These are phyloP conservation scores for Adelosebastes latens DNA, from an alignment of 2,797 vertebrate genomes.

Conservation along the genomic window DNA sequence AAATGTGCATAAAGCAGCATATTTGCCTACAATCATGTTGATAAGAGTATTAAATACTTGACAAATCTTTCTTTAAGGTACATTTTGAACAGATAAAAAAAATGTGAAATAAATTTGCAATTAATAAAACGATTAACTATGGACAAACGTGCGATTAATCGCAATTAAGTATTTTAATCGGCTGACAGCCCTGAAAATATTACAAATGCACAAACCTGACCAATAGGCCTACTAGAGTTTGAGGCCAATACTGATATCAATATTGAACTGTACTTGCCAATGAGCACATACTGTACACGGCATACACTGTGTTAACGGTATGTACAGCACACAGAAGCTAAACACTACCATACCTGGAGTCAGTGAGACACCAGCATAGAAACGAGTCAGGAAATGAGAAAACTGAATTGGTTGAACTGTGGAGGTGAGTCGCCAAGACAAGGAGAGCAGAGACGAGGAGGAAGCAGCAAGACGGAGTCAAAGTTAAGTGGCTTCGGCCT, in stretches of 20 bases:
- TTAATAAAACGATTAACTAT: too few species aligned
- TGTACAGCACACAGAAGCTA: background rate
- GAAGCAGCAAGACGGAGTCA: background rate
- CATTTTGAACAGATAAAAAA: too few species aligned
- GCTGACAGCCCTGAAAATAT: background rate
- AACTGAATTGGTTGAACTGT: constrained; percentile 8
- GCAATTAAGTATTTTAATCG: too few species aligned
- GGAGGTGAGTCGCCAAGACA: constrained; percentile 8
- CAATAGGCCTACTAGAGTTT: too few species aligned
- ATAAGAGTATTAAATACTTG: too few species aligned
- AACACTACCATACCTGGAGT: background rate
- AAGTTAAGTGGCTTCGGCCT: constrained; percentile 21
- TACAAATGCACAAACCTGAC: background rate
- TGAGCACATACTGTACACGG: background rate
- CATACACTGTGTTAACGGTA: background rate
- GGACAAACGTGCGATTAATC: too few species aligned
- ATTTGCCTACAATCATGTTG: too few species aligned
- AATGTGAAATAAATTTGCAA: too few species aligned
- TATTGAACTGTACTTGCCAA: background rate
- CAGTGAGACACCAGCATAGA: background rate
- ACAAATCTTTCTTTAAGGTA: too few species aligned
- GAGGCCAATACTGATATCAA: background rate
- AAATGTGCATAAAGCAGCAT: too few species aligned
- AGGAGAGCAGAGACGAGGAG: constrained; percentile 12
- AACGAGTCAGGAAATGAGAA: constrained; percentile 21